Evolutionary conservation across 2,113 vertebrate genomes (phyloP).

Genomic region (Lophura nycthemera): DNA sequence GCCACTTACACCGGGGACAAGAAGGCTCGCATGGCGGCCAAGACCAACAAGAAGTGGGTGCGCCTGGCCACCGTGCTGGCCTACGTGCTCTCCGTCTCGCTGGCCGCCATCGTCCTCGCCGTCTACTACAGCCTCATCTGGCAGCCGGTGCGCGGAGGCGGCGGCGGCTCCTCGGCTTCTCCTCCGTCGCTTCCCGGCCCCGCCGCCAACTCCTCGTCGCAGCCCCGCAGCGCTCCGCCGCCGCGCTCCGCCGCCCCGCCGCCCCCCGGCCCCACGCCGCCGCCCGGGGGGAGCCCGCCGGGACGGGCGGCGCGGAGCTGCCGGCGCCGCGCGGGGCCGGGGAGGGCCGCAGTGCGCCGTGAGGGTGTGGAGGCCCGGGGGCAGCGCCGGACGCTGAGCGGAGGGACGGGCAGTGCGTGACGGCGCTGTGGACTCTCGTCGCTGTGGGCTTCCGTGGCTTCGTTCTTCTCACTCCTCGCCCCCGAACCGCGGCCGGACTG

Average conservation of each 20-base stretch:
- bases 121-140: conserved; percentile 98
- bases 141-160: conserved; percentile 85
- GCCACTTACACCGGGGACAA: conserved; percentile 98
- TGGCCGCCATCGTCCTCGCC: conserved; percentile 96
- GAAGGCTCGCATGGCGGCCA: conserved; percentile 99
- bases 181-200: conserved; percentile 19
- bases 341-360: not conserved
- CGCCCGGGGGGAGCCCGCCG: not conserved
- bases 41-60: conserved; percentile 99
- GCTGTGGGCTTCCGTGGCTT: conserved; percentile 33
- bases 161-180: conserved; percentile 10
- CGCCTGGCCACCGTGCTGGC: conserved; percentile 97
- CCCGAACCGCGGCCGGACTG: conserved; percentile 13
- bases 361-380: not conserved
- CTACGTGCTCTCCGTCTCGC: conserved; percentile 95
- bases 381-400: not conserved
- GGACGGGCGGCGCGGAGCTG: not conserved
- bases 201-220: not conserved
- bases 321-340: not conserved
- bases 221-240: not conserved
- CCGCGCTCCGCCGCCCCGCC: not conserved
- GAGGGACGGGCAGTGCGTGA: not conserved
- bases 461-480: conserved; percentile 28
- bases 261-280: conserved; percentile 19
- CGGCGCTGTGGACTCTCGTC: not conserved